Percentiles rank a stretch among this genome's conserved stretches.
Conservation (phyloP, 2,888 invertebrate species). For the Drosophila meridiana region DNA sequence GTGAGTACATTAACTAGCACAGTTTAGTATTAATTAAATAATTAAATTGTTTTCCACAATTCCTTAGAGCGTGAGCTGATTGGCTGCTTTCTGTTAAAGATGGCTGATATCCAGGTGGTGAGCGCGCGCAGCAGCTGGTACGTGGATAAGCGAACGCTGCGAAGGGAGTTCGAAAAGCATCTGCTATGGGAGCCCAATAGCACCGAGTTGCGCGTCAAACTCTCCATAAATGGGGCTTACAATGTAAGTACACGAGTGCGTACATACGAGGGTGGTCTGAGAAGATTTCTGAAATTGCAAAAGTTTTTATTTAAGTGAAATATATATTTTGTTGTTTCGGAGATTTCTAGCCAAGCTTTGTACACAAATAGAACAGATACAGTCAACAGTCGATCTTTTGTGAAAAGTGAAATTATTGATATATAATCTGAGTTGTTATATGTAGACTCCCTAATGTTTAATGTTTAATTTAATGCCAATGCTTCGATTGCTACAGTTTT, state of each 20-base stretch:
- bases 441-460: too few relatives aligned
- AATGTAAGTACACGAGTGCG: slow-evolving; percentile 57
- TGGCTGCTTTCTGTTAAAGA: slow-evolving; percentile 69
- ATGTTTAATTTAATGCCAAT: too few relatives aligned
- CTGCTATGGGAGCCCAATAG: slow-evolving; percentile 25
- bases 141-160: slow-evolving; percentile 58
- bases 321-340: neutral
- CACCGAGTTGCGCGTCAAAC: slow-evolving; percentile 28
- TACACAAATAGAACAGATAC: neutral
- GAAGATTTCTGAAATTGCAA: neutral
- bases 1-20: slow-evolving; percentile 35
- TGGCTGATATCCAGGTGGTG: slow-evolving; percentile 62
- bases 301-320: neutral
- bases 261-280: too few relatives aligned
- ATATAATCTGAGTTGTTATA: neutral
- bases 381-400: neutral
- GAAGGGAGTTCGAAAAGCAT: slow-evolving; percentile 50
- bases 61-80: slow-evolving; percentile 67
- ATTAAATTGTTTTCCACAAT: neutral
- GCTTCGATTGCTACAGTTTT: too few relatives aligned
- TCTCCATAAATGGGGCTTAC: slow-evolving; percentile 42
- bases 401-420: neutral
- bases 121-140: slow-evolving; percentile 61
- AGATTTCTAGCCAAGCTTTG: neutral
- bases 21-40: neutral